Conservation (phyloP, 2,888 invertebrate genomes). For the Dicycla oo region DNA sequence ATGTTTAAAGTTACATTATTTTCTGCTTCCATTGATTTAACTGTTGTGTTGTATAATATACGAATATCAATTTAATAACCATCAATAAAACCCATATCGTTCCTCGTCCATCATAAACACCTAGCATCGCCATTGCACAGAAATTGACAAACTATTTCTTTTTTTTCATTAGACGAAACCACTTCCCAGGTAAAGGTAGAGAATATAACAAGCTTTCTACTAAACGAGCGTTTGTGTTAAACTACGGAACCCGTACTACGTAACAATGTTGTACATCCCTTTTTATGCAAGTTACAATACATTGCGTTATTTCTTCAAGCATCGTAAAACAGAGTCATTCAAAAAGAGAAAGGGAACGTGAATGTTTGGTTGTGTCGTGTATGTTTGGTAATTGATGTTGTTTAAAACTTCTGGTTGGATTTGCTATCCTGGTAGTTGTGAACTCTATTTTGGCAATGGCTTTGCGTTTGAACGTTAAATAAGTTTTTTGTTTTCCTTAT, state of each 20-base stretch:
- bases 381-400: neutral
- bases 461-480: conserved; percentile 2
- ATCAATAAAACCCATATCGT: neutral
- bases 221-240: conserved; percentile 63
- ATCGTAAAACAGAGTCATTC: neutral
- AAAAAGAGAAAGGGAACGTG: conserved; percentile 35
- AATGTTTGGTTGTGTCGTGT: neutral
- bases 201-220: conserved; percentile 66
- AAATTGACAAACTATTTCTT: conserved; percentile 32
- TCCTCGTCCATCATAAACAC: neutral
- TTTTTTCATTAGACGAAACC: conserved; percentile 33
- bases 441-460: conserved; percentile 29
- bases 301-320: conserved; percentile 18
- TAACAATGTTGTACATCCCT: neutral
- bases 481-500: neutral
- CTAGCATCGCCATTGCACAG: neutral
- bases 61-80: neutral
- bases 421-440: conserved; percentile 34
- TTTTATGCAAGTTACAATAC: conserved; percentile 10
- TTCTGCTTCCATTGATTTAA: neutral
- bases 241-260: conserved; percentile 43
- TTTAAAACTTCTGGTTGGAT: neutral
- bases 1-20: neutral
- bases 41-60: neutral
- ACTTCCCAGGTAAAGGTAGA: conserved; percentile 42